Evolutionary conservation across 1,140 invertebrate species (phyloP).

Genomic region (Leguminivora glycinivorella): DNA sequence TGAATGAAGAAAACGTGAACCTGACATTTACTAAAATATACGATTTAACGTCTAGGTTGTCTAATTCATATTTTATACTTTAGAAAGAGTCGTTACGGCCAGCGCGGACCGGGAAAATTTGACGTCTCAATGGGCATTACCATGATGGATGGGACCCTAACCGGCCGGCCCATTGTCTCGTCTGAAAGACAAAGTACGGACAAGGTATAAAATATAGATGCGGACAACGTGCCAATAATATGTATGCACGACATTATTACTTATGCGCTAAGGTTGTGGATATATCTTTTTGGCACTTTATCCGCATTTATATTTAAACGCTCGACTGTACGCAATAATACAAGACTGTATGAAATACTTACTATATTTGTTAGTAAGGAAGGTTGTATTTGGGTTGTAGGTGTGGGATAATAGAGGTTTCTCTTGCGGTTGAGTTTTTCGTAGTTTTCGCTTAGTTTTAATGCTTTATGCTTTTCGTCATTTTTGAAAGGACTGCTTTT

Average conservation of each 20-base stretch:
- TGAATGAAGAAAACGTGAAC: background rate
- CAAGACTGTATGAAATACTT: background rate
- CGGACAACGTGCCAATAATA: too few species aligned
- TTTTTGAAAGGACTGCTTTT: too few species aligned
- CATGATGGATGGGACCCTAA: slow-evolving; percentile 41
- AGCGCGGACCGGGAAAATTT: slow-evolving; percentile 24
- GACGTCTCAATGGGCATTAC: slow-evolving; percentile 43
- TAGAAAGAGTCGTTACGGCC: slow-evolving; percentile 5
- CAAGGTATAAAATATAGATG: too few species aligned
- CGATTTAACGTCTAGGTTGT: background rate
- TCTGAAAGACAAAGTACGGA: slow-evolving; percentile 25
- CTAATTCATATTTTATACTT: slow-evolving; percentile 5
- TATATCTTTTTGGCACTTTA: too few species aligned
- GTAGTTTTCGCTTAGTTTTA: background rate
- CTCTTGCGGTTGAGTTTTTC: background rate
- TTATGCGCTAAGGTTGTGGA: too few species aligned
- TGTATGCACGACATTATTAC: too few species aligned
- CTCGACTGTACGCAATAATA: slow-evolving; percentile 26
- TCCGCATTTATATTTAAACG: too few species aligned
- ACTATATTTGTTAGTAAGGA: background rate
- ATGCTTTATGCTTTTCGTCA: background rate
- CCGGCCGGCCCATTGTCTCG: slow-evolving; percentile 41
- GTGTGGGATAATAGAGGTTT: background rate
- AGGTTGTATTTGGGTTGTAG: background rate
- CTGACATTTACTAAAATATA: background rate